phyloP scores from a whole-genome alignment of 1,140 invertebrate genomes.

The Drosophila sulfurigaster region DNA sequence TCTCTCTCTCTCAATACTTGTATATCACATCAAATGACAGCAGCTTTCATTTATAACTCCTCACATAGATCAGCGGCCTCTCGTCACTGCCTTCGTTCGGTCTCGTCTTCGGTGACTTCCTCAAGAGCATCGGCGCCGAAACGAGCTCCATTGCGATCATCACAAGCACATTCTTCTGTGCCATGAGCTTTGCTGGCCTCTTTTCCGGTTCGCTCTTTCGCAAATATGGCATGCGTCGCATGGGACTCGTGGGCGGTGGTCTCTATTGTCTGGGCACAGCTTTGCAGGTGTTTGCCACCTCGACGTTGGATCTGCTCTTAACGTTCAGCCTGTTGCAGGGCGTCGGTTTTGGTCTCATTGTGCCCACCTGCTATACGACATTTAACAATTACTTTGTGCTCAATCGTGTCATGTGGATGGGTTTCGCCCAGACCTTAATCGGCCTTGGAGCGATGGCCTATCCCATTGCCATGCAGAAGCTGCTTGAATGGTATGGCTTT shows the following conservation, averaged over 20 bases:
- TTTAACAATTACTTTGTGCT: constrained; percentile 87
- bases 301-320: constrained; percentile 85
- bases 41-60: no score
- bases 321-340: constrained; percentile 87
- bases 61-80: constrained; percentile 86
- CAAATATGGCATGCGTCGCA: constrained; percentile 85
- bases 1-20: no score
- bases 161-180: constrained; percentile 87
- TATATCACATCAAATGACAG: no score
- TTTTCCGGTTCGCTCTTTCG: constrained; percentile 86
- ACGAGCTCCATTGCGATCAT: constrained; percentile 87
- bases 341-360: constrained; percentile 87
- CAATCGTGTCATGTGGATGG: constrained; percentile 87
- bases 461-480: constrained; percentile 86
- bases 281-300: constrained; percentile 86
- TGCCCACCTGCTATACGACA: constrained; percentile 86
- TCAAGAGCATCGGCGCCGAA: constrained; percentile 87
- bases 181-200: constrained; percentile 87
- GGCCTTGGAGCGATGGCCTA: constrained; percentile 86
- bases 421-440: constrained; percentile 87
- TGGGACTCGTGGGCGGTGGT: constrained; percentile 86
- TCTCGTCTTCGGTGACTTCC: constrained; percentile 88
- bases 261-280: constrained; percentile 86
- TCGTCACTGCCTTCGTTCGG: constrained; percentile 88
- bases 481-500: constrained; percentile 87